Conservation (phyloP, 2,888 invertebrate species). For the Idaea biselata region DNA sequence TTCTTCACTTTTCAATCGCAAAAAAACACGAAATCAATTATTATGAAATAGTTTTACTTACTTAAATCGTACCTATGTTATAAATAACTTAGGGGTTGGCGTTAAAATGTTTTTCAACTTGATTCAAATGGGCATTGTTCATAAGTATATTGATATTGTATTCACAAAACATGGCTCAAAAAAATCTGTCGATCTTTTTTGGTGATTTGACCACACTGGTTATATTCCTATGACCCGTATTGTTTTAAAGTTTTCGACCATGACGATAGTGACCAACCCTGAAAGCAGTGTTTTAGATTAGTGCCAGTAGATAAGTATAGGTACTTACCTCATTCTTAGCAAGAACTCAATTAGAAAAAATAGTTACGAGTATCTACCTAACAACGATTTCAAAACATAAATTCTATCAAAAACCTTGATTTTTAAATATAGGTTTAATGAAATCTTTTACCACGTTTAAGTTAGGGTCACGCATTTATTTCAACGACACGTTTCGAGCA, state of each 20-base stretch:
- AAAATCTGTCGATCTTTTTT: neutral
- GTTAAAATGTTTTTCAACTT: neutral
- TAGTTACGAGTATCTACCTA: too few relatives aligned
- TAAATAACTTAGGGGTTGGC: neutral
- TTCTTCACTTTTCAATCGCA: slow-evolving; percentile 40
- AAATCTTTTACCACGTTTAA: neutral
- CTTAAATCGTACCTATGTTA: neutral
- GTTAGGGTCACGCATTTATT: neutral
- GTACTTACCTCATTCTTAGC: neutral
- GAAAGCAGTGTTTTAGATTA: neutral
- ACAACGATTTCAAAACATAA: neutral
- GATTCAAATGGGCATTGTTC: neutral
- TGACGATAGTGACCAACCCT: neutral
- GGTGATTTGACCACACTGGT: neutral
- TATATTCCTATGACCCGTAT: neutral
- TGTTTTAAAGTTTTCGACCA: neutral
- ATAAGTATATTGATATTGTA: too few relatives aligned
- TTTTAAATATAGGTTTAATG: neutral
- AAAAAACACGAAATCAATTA: slow-evolving; percentile 3
- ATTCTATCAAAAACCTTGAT: neutral
- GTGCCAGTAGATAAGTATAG: neutral
- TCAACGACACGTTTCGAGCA: neutral
- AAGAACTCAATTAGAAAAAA: neutral
- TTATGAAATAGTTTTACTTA: neutral
- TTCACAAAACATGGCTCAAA: too few relatives aligned